These are phyloP conservation scores for Dimorphilus gyrociliatus DNA, from an alignment of 2,888 invertebrate species.

Conservation along the genomic window DNA sequence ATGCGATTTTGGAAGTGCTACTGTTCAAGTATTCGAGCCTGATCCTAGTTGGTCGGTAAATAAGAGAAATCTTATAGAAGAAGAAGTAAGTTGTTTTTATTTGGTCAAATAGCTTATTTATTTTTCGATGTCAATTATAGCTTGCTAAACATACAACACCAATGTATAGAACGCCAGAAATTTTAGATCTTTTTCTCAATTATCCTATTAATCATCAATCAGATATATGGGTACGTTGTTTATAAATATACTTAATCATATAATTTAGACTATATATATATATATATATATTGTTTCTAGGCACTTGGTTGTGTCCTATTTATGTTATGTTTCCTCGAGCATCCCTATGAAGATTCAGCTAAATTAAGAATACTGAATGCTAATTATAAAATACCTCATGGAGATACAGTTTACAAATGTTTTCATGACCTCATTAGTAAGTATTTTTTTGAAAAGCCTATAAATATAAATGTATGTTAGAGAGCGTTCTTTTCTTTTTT, in stretches of 20 bases:
- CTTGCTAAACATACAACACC: slow-evolving; percentile 46
- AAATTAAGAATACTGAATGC: slow-evolving; percentile 91
- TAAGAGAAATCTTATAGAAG: slow-evolving; percentile 74
- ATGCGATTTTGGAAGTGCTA: slow-evolving; percentile 94
- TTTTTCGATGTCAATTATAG: slow-evolving; percentile 35
- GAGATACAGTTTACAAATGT: slow-evolving; percentile 59
- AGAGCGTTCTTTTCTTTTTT: slow-evolving; percentile 15
- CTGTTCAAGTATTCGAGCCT: slow-evolving; percentile 58
- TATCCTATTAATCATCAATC: slow-evolving; percentile 72
- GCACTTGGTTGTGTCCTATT: slow-evolving; percentile 89
- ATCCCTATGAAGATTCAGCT: slow-evolving; percentile 86
- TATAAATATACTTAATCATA: not conserved
- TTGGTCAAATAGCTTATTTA: too few species aligned
- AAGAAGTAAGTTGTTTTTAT: slow-evolving; percentile 54
- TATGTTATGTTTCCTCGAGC: slow-evolving; percentile 73
- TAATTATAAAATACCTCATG: slow-evolving; percentile 67
- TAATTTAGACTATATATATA: not conserved
- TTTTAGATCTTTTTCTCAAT: slow-evolving; percentile 93
- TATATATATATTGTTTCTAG: slow-evolving; percentile 23
- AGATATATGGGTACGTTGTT: slow-evolving; percentile 64
- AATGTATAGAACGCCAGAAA: slow-evolving; percentile 91
- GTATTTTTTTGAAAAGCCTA: slow-evolving; percentile 11
- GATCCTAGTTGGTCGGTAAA: slow-evolving; percentile 81
- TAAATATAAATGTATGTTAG: not conserved
- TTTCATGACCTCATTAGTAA: slow-evolving; percentile 77